Base-by-base conservation (phyloP, 2,113 vertebrate species). In the Amphilophus citrinellus region DNA sequence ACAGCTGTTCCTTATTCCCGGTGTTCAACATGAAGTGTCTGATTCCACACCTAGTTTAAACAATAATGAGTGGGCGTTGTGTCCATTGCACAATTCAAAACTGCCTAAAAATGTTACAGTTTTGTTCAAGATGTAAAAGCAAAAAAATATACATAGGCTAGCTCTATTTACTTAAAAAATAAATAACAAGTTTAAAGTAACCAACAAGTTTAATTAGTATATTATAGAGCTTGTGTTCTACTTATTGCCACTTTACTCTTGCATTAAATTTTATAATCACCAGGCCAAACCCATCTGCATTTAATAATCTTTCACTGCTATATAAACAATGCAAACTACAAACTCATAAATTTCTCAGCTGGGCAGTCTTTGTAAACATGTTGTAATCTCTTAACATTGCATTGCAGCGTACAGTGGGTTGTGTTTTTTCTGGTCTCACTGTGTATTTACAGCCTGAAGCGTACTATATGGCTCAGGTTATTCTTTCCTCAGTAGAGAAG, bases 1-100 rank as follows among this genome's bases (percentile, higher is more conserved):
- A 90, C 94, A 93, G 93, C 90, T 93, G 93, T 88, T 93, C 79
- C 61, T 65, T 66, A 80, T 88, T 93, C 87, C 73, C 37, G 76
- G 76, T 87, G 83, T 89, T 90, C 84, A 79, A 87, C 87, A 86
- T 61, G 5, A 61, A 81, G 61, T 57, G 11, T 84, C 83, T 79
- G 79, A 89, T 87, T 91, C 83, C 47, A 27, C 86, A 73, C 32
- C 27, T 57, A 62, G 66, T 65, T 87, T 89, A 89, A 92, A 94
- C 89, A 87, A 83, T 84, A 82, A 87, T 80, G 84, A 91, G 85
- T 91, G 80, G 75, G 56, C 77, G 80, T 59, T 50, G 68, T 73
- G 56, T 61, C 73, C 44, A 30, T 76, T 61, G 17, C 68, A 75
- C 61, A 86, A 87, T 88, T 85, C 44, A 76, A 17, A 82, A 68